Evolutionary conservation across 1,140 invertebrate genomes (phyloP).

Genomic region (Araneus ventricosus): DNA sequence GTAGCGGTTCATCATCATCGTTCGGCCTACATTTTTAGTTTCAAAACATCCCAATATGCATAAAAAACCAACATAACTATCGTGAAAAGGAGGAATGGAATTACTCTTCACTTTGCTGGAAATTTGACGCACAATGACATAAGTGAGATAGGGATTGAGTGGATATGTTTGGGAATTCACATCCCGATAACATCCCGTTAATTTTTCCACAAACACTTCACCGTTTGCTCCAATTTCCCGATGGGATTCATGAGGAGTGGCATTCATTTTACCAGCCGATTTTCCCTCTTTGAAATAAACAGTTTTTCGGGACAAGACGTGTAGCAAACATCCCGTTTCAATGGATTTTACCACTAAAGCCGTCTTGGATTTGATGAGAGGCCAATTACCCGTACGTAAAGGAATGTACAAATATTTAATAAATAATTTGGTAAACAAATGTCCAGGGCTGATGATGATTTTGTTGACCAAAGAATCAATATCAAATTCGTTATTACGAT

Average conservation of each 20-base stretch:
- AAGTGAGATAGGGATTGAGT: conserved; percentile 18
- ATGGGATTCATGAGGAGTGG: background rate
- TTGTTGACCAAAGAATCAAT: conserved; percentile 48
- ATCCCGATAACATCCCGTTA: conserved; percentile 28
- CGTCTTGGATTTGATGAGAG: background rate
- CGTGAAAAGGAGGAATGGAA: background rate
- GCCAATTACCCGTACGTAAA: background rate
- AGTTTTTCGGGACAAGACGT: conserved; percentile 49
- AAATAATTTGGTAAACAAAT: conserved; percentile 55
- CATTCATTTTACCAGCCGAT: conserved; percentile 16
- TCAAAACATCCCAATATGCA: conserved; percentile 49
- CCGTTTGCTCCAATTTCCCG: conserved; percentile 40
- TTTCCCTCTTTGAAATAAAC: conserved; percentile 31
- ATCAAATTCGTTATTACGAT: background rate
- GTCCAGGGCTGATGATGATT: conserved; percentile 49
- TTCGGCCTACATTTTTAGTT: conserved; percentile 40
- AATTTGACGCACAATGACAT: background rate
- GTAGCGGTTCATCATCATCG: conserved; percentile 28
- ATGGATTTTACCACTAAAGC: conserved; percentile 41
- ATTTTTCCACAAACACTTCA: conserved; percentile 47
- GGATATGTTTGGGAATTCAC: conserved; percentile 29
- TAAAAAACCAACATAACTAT: conserved; percentile 38
- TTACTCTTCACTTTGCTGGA: conserved; percentile 24
- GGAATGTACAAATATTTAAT: conserved; percentile 51
- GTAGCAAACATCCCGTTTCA: conserved; percentile 28